Evolutionary conservation across 92 coral and sea anemone genomes (phyloP).

Genomic region (Chrysogorgia sp.): DNA sequence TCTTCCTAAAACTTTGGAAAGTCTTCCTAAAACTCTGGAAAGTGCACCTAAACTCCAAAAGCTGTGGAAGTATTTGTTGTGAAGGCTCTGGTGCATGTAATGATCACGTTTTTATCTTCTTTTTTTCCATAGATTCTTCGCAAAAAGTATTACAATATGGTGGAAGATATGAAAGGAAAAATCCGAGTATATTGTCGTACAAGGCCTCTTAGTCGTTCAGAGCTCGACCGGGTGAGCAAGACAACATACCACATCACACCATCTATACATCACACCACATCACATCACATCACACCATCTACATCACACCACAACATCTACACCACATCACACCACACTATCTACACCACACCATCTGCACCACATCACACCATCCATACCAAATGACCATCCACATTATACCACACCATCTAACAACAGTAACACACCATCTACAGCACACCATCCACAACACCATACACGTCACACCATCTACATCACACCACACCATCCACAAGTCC

Average conservation of each 20-base stretch:
- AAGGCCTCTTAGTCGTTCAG: conserved; percentile 89
- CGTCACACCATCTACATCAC: not conserved
- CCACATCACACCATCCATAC: not conserved
- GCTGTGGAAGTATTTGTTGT: too few relatives aligned
- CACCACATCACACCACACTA: not conserved
- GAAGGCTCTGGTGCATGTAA: too few relatives aligned
- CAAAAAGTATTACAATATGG: conserved; percentile 97
- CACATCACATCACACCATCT: not conserved
- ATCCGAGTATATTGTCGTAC: conserved; percentile 96
- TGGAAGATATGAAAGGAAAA: conserved; percentile 99
- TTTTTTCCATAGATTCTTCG: conserved; percentile 73
- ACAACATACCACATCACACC: not conserved
- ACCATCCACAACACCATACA: conserved; percentile 5
- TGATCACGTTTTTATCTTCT: not conserved
- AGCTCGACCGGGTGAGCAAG: conserved; percentile 72
- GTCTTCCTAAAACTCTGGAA: not conserved
- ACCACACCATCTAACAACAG: not conserved
- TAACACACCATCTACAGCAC: not conserved
- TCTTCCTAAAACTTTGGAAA: too few relatives aligned
- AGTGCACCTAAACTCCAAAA: too few relatives aligned
- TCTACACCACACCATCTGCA: not conserved
- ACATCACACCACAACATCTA: not conserved
- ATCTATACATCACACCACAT: not conserved
- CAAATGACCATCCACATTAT: not conserved
- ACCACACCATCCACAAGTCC: not conserved